These are phyloP conservation scores for Priocnemis perturbator DNA, from an alignment of 2,888 invertebrate species.

Conservation along the genomic window DNA sequence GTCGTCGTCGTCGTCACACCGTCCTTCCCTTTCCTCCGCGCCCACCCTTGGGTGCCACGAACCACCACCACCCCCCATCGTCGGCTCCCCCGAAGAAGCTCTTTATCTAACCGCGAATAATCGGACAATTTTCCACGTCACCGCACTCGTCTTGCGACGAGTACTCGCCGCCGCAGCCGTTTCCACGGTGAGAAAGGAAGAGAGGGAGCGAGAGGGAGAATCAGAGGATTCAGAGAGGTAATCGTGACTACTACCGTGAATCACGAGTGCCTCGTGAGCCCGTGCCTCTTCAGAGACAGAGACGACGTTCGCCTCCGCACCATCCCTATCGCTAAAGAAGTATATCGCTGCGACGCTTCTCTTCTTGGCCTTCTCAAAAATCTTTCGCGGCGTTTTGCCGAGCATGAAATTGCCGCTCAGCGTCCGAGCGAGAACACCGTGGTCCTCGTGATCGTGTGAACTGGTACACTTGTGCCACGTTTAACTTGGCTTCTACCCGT, in stretches of 20 bases:
- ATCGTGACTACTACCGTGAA: slow-evolving; percentile 51
- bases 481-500: too few relatives aligned
- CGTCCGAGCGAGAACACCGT: too few relatives aligned
- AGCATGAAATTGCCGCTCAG: too few relatives aligned
- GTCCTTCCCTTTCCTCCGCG: background rate
- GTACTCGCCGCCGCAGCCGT: slow-evolving; percentile 32
- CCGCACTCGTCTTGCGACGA: slow-evolving; percentile 61
- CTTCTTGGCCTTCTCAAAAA: too few relatives aligned
- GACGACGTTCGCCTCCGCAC: background rate
- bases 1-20: slow-evolving; percentile 23
- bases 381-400: too few relatives aligned
- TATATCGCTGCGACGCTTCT: background rate
- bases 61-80: slow-evolving; percentile 4
- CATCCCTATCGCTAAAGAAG: slow-evolving; percentile 2
- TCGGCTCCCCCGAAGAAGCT: slow-evolving; percentile 51
- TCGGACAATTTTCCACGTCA: slow-evolving; percentile 71
- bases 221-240: slow-evolving; percentile 43
- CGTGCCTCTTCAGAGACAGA: slow-evolving; percentile 5
- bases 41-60: slow-evolving; percentile 8
- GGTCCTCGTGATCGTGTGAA: too few relatives aligned
- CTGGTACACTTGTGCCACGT: too few relatives aligned
- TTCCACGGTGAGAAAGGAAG: slow-evolving; percentile 15
- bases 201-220: slow-evolving; percentile 26
- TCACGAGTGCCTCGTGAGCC: slow-evolving; percentile 28
- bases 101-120: slow-evolving; percentile 71